Conservation (phyloP, 1,140 invertebrate genomes). For the Drosophila repletoides region DNA sequence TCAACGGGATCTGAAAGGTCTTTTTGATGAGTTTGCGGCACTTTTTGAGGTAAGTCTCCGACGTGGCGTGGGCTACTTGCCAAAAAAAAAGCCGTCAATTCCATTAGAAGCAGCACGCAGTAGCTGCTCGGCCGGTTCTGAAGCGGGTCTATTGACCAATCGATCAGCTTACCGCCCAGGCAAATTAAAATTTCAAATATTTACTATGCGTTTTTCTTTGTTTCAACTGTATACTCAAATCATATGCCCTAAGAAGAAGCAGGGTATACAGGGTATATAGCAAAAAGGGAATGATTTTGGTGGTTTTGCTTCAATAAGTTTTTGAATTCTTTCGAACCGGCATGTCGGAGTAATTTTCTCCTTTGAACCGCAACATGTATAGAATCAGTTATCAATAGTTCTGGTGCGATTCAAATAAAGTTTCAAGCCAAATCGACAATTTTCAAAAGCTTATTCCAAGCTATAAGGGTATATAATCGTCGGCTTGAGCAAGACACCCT, state of each 20-base stretch:
- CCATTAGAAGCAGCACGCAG: slow-evolving; percentile 9
- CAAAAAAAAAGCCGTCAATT: background rate
- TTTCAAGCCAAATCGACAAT: too few relatives aligned
- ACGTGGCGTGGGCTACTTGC: background rate
- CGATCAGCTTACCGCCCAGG: slow-evolving; percentile 19
- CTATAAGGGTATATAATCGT: slow-evolving; percentile 21
- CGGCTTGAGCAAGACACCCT: too few relatives aligned
- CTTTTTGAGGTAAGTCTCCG: slow-evolving; percentile 70
- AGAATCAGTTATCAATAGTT: too few relatives aligned
- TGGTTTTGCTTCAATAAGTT: too few relatives aligned
- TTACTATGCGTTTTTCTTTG: slow-evolving; percentile 23
- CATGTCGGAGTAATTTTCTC: too few relatives aligned
- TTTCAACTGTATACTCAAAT: background rate
- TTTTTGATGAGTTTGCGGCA: slow-evolving; percentile 74
- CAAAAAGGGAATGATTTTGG: too few relatives aligned
- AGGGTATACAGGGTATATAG: too few relatives aligned
- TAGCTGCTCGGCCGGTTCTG: slow-evolving; percentile 7
- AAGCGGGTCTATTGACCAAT: background rate
- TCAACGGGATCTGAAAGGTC: slow-evolving; percentile 70
- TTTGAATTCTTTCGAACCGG: too few relatives aligned
- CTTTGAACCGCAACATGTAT: too few relatives aligned
- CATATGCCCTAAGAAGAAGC: too few relatives aligned
- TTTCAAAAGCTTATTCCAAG: too few relatives aligned
- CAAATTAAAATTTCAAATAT: slow-evolving; percentile 51
- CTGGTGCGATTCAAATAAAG: too few relatives aligned